Evolutionary conservation across 2,888 invertebrate genomes (phyloP).

Genomic region (Molorchus minor): DNA sequence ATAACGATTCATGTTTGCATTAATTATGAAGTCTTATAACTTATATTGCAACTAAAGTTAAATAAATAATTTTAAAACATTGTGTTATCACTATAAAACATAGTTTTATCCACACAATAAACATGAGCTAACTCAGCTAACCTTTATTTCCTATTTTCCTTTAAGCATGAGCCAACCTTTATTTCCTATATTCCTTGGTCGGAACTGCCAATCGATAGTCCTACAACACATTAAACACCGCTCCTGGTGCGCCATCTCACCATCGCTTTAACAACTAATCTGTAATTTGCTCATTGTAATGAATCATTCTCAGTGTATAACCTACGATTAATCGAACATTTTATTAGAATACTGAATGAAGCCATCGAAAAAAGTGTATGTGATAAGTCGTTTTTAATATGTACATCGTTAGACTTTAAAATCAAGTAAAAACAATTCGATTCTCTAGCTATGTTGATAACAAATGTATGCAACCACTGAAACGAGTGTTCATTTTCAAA

Average conservation of each 20-base stretch:
- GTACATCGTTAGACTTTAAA: neutral
- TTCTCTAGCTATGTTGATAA: neutral
- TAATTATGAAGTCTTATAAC: no score
- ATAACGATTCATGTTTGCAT: no score
- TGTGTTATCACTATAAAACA: no score
- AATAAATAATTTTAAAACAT: no score
- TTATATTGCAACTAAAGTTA: no score
- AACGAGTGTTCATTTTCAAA: conserved; percentile 14
- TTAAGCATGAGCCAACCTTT: neutral
- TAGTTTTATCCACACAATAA: no score
- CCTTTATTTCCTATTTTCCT: no score
- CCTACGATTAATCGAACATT: conserved; percentile 9
- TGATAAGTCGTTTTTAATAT: neutral
- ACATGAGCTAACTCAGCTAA: no score
- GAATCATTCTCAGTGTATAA: conserved; percentile 29
- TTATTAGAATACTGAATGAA: conserved; percentile 37
- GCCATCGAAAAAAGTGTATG: conserved; percentile 13
- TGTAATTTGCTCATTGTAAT: conserved; percentile 21
- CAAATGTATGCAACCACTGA: neutral
- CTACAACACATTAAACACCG: conserved; percentile 1
- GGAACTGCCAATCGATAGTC: conserved; percentile 29
- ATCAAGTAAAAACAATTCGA: conserved; percentile 11
- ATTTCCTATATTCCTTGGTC: conserved; percentile 2
- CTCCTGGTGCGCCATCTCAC: conserved; percentile 27
- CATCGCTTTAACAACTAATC: conserved; percentile 2